phyloP scores from a whole-genome alignment of 2,888 invertebrate species.

The Gibbula magus region DNA sequence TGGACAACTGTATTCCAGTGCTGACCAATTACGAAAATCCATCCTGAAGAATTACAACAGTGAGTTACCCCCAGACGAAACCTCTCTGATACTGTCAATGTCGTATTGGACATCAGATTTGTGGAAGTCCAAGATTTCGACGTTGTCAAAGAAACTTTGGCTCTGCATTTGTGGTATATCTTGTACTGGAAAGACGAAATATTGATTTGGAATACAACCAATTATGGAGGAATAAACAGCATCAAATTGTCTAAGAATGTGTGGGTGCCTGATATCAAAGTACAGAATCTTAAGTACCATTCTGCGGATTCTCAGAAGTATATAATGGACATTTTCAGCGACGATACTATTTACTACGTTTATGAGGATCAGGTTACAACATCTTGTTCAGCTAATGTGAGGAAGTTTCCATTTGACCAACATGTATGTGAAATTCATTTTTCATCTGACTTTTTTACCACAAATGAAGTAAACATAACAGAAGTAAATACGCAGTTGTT shows the following conservation, averaged over 20 bases:
- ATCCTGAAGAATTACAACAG: too few relatives aligned
- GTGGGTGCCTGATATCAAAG: background rate
- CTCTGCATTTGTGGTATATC: too few relatives aligned
- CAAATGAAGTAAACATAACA: background rate
- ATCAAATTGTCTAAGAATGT: background rate
- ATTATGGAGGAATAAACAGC: background rate
- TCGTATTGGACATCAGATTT: background rate
- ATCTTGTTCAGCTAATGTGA: background rate
- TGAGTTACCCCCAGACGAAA: background rate
- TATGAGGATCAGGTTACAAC: background rate
- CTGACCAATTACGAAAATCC: too few relatives aligned
- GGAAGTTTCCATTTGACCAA: background rate
- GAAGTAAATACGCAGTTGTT: background rate
- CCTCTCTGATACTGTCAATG: background rate
- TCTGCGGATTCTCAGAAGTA: background rate
- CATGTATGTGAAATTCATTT: background rate
- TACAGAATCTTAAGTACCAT: background rate
- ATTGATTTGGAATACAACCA: background rate
- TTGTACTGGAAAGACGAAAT: too few relatives aligned
- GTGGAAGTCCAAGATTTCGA: too few relatives aligned
- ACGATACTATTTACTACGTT: background rate
- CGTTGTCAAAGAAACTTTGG: too few relatives aligned
- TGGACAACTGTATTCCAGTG: too few relatives aligned
- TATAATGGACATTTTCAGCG: background rate
- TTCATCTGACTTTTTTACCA: background rate